Conservation (phyloP, 2,113 vertebrate species). For the Oenanthe melanoleuca region DNA sequence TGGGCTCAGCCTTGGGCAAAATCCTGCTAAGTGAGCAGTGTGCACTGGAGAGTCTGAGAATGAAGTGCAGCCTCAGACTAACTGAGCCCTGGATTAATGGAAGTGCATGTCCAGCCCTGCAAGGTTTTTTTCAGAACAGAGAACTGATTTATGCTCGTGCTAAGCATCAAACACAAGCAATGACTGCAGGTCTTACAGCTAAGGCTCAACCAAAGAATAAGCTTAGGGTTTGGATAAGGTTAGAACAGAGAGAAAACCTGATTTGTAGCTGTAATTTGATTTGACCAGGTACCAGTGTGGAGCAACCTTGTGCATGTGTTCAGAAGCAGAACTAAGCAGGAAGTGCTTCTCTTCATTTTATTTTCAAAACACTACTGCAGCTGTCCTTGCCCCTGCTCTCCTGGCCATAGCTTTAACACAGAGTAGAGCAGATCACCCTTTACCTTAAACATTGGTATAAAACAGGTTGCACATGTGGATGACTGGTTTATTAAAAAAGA, state of each 20-base stretch:
- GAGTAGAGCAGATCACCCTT: not conserved
- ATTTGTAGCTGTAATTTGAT: not conserved
- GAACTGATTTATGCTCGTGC: fast-evolving
- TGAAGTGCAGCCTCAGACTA: not conserved
- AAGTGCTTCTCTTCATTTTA: not conserved
- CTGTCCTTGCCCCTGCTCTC: not conserved
- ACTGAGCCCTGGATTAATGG: not conserved
- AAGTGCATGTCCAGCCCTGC: not conserved
- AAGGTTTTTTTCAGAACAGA: not conserved
- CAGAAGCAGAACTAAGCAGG: not conserved
- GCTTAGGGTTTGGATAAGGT: not conserved
- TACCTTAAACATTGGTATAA: not conserved
- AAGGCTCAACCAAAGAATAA: not conserved
- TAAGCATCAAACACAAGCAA: not conserved
- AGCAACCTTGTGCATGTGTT: not conserved
- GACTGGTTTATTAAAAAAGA: not conserved
- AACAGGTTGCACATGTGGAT: not conserved
- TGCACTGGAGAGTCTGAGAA: not conserved
- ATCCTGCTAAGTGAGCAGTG: not conserved
- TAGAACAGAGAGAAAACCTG: not conserved
- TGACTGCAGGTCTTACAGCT: not conserved
- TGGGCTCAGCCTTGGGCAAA: not conserved
- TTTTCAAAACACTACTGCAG: not conserved
- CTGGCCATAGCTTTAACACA: not conserved
- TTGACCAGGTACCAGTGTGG: not conserved